These are phyloP conservation scores for Drosophila baimaii DNA, from an alignment of 1,140 invertebrate genomes.

Conservation along the genomic window DNA sequence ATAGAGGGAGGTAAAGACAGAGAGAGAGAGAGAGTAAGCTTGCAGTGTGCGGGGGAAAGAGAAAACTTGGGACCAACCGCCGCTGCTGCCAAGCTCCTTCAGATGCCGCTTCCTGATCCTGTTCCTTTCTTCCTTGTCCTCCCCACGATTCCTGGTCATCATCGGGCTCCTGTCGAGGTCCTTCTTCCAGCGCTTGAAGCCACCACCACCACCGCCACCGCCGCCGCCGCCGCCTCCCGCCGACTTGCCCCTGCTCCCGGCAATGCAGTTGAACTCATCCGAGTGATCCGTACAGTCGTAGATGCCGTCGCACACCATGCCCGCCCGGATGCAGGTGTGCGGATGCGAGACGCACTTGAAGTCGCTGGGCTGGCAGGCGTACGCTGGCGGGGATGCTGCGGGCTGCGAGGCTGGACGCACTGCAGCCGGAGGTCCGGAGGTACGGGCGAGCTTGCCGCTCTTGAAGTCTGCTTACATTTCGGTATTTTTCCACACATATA, in stretches of 20 bases:
- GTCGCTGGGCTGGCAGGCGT: constrained; percentile 74
- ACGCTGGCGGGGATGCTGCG: constrained; percentile 26
- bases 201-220: too few relatives aligned
- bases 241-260: not conserved
- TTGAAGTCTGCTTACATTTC: constrained; percentile 59
- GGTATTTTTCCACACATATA: constrained; percentile 13
- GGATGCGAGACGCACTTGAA: constrained; percentile 83
- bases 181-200: constrained; percentile 73
- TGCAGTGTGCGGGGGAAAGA: constrained; percentile 16
- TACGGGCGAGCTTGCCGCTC: constrained; percentile 47
- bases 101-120: constrained; percentile 41
- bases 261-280: constrained; percentile 89
- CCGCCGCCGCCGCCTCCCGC: constrained; percentile 17
- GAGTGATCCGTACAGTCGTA: constrained; percentile 89
- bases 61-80: constrained; percentile 66
- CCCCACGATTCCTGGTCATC: constrained; percentile 4
- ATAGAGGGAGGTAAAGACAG: not conserved
- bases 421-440: constrained; percentile 15
- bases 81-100: constrained; percentile 33
- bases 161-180: constrained; percentile 12
- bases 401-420: constrained; percentile 16
- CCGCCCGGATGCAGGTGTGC: constrained; percentile 86
- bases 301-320: constrained; percentile 88
- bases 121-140: constrained; percentile 5
- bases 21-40: constrained; percentile 14